Percentiles rank a stretch among this genome's conserved stretches.
Conservation (phyloP, 1,140 invertebrate genomes). For the Bombus haemorrhoidalis region DNA sequence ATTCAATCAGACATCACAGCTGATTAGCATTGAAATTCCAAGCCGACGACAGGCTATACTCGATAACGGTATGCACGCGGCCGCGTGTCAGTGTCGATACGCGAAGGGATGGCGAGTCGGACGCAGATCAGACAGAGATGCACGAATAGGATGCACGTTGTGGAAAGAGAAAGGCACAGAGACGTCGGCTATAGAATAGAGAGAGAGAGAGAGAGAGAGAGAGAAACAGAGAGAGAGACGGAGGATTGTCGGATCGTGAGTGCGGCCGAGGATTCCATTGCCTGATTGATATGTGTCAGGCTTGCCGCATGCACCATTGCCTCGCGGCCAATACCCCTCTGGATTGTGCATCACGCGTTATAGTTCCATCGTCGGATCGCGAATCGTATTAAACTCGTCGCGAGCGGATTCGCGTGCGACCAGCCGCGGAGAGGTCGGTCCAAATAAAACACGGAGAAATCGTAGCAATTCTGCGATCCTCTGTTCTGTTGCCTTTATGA, state of each 20-base stretch:
- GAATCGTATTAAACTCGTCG: conserved; percentile 61
- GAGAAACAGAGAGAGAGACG: background rate
- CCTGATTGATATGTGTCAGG: conserved; percentile 73
- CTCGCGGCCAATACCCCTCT: conserved; percentile 64
- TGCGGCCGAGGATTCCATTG: conserved; percentile 64
- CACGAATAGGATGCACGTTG: background rate
- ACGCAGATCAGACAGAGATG: background rate
- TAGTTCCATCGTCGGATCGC: conserved; percentile 51
- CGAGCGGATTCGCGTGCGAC: conserved; percentile 44
- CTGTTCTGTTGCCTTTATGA: too few relatives aligned
- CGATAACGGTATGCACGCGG: conserved; percentile 43
- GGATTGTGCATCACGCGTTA: conserved; percentile 63
- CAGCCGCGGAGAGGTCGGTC: background rate
- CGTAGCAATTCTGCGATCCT: too few relatives aligned
- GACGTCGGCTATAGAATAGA: background rate
- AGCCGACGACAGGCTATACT: conserved; percentile 41
- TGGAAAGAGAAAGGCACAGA: background rate
- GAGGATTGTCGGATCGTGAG: conserved; percentile 49
- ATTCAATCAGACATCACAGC: conserved; percentile 49
- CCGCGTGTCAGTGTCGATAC: conserved; percentile 37
- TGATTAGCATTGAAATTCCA: conserved; percentile 57
- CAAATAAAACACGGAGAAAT: conserved; percentile 46
- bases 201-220: background rate
- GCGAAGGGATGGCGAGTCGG: background rate
- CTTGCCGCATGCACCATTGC: conserved; percentile 69